A percentile compares a stretch with the other conserved stretches of the same genome.
Conservation (phyloP, 1,140 invertebrate species). For the Hycleus phaleratus region DNA sequence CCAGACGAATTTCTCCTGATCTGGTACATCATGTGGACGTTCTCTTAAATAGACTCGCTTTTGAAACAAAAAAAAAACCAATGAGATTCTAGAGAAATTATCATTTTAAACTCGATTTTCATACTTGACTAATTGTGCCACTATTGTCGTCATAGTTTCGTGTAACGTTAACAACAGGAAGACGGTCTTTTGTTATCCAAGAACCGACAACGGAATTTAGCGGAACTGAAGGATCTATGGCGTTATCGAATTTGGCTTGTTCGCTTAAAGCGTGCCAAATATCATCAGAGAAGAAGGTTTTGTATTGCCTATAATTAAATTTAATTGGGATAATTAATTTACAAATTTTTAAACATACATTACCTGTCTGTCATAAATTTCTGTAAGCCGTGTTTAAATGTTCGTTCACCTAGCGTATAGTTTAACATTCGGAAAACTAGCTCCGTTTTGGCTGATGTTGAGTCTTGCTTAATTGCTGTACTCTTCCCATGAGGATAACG, state of each 20-base stretch:
- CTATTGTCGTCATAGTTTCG: slow-evolving; percentile 59
- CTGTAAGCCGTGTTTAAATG: slow-evolving; percentile 68
- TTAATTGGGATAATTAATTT: not conserved
- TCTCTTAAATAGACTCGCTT: slow-evolving; percentile 62
- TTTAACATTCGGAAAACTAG: slow-evolving; percentile 90
- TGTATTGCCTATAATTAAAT: slow-evolving; percentile 48
- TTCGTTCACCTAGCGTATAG: slow-evolving; percentile 69
- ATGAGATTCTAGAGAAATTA: slow-evolving; percentile 15
- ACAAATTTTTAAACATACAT: not conserved
- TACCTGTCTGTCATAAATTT: slow-evolving; percentile 58
- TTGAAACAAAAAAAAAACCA: no score
- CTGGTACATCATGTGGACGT: slow-evolving; percentile 55
- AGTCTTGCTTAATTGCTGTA: slow-evolving; percentile 64
- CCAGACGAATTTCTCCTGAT: slow-evolving; percentile 57
- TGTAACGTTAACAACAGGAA: slow-evolving; percentile 69
- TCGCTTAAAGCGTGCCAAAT: slow-evolving; percentile 69
- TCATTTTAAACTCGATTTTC: not conserved
- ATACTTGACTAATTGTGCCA: slow-evolving; percentile 59
- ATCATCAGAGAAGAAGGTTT: slow-evolving; percentile 70
- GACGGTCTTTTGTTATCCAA: slow-evolving; percentile 73
- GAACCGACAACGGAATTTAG: slow-evolving; percentile 62
- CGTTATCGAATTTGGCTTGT: slow-evolving; percentile 52
- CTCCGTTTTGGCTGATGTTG: slow-evolving; percentile 64
- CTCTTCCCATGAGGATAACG: slow-evolving; percentile 61
- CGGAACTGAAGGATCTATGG: slow-evolving; percentile 49